Evolutionary conservation across 35 echinoderm and acorn worm species (phyloP).

Genomic region (Lytechinus variegatus): DNA sequence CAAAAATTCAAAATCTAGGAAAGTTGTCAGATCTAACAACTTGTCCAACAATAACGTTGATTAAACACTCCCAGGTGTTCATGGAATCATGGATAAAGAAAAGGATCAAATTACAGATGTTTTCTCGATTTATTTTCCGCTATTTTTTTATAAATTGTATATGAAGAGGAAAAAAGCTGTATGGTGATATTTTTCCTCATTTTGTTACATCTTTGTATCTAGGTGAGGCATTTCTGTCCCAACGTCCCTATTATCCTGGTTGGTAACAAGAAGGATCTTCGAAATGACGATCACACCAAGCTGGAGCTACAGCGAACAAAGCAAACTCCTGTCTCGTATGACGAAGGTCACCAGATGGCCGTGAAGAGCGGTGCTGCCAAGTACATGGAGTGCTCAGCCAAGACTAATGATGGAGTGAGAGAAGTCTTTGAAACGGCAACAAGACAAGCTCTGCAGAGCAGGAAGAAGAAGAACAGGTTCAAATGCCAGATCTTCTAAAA

Average conservation of each 20-base stretch:
- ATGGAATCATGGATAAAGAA: too few species aligned
- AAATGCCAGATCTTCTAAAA: not conserved
- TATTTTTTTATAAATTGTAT: too few species aligned
- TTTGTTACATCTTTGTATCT: not conserved
- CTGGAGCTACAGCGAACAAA: constrained; percentile 68
- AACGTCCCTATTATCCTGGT: constrained; percentile 91
- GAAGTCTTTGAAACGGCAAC: constrained; percentile 90
- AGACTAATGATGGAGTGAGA: constrained; percentile 82
- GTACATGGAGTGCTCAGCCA: constrained; percentile 88
- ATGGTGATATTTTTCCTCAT: not conserved
- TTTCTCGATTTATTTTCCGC: too few species aligned
- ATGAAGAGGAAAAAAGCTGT: too few species aligned
- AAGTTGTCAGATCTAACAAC: too few species aligned
- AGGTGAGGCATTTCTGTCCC: constrained; percentile 91
- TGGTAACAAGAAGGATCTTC: constrained; percentile 87
- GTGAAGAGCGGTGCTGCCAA: constrained; percentile 69
- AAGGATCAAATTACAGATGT: too few species aligned
- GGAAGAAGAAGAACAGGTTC: constrained; percentile 3
- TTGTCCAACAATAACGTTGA: too few species aligned
- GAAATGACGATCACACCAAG: constrained; percentile 68
- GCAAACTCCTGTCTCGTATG: constrained; percentile 67
- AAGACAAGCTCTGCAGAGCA: constrained; percentile 68
- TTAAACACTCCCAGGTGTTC: too few species aligned
- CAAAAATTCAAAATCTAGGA: too few species aligned
- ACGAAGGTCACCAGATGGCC: constrained; percentile 74